Conservation (phyloP, 2,888 invertebrate genomes). For the Melitaea athalia region DNA sequence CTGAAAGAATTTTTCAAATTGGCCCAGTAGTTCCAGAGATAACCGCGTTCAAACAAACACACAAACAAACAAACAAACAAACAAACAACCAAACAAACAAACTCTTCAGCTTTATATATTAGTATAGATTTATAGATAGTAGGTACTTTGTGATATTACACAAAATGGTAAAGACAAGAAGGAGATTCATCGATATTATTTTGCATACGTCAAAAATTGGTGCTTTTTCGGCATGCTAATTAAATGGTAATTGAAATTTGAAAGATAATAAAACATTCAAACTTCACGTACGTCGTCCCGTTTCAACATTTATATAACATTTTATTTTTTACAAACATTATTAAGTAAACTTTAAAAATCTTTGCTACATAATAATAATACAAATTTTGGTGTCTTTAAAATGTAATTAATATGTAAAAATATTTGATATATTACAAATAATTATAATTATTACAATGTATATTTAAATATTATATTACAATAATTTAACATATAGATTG, state of each 20-base stretch:
- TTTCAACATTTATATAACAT: slow-evolving; percentile 8
- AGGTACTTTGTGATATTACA: too few relatives aligned
- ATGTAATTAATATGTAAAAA: slow-evolving; percentile 13
- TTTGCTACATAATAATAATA: background rate
- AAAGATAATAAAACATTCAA: background rate
- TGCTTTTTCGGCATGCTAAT: background rate
- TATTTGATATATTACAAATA: background rate
- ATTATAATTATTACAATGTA: background rate
- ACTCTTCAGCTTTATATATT: too few relatives aligned
- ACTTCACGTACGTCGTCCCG: slow-evolving; percentile 9
- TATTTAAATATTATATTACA: background rate
- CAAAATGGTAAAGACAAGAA: too few relatives aligned
- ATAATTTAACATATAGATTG: background rate
- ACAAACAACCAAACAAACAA: too few relatives aligned
- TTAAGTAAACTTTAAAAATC: background rate
- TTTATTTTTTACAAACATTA: slow-evolving; percentile 6
- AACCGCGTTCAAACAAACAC: too few relatives aligned
- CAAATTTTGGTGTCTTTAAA: slow-evolving; percentile 14
- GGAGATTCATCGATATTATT: too few relatives aligned
- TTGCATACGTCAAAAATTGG: too few relatives aligned
- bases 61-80: too few relatives aligned
- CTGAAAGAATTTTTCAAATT: too few relatives aligned
- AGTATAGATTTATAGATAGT: too few relatives aligned
- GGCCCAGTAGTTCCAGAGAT: too few relatives aligned
- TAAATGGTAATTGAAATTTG: slow-evolving; percentile 4